These are phyloP conservation scores for Semaprochilodus insignis DNA, from an alignment of 2,797 vertebrate genomes.

Conservation along the genomic window DNA sequence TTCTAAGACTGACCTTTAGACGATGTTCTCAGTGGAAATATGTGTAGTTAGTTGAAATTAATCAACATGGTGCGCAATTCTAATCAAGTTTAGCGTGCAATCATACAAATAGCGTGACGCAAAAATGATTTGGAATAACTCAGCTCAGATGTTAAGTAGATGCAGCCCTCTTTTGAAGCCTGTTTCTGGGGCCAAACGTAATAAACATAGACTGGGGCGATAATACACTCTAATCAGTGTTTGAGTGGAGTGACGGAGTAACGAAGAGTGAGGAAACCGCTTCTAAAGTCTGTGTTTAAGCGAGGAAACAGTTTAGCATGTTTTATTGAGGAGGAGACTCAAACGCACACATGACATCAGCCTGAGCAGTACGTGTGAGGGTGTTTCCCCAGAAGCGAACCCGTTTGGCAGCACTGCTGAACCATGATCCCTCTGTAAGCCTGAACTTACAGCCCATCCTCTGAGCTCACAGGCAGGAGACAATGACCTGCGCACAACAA, in stretches of 20 bases:
- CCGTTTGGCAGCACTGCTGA: conserved; percentile 19
- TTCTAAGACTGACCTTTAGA: too few species aligned
- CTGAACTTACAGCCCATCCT: not conserved
- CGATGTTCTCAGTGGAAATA: too few species aligned
- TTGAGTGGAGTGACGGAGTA: not conserved
- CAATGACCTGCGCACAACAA: conserved; percentile 14
- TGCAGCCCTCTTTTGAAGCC: not conserved
- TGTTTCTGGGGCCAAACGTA: conserved; percentile 15
- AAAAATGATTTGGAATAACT: conserved; percentile 41
- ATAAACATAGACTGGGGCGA: conserved; percentile 31
- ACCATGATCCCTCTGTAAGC: not conserved
- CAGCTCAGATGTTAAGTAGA: conserved; percentile 17
- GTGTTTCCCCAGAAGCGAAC: conserved; percentile 31
- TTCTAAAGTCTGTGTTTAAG: not conserved
- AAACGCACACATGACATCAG: conserved; percentile 26
- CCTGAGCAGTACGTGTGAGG: not conserved
- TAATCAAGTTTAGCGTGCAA: conserved; percentile 53
- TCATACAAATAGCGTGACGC: conserved; percentile 10
- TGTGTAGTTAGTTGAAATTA: too few species aligned
- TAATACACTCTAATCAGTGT: conserved; percentile 32
- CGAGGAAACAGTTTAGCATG: not conserved
- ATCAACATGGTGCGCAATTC: conserved; percentile 53
- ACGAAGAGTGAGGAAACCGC: not conserved
- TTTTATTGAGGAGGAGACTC: not conserved
- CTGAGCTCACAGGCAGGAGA: not conserved